Conservation (phyloP, 2,888 invertebrate genomes). For the Leptopilina drosophilae region DNA sequence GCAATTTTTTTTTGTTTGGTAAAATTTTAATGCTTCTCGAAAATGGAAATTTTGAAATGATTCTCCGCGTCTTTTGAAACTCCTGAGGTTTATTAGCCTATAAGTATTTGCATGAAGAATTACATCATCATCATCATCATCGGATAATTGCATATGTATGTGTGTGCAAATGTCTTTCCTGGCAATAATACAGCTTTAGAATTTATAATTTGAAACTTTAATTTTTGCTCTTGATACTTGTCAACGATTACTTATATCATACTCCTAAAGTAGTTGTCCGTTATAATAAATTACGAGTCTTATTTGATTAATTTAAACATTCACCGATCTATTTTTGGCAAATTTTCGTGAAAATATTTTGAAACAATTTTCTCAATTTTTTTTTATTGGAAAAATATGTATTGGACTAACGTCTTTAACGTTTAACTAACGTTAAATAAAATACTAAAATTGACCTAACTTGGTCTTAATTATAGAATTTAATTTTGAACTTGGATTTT, state of each 20-base stretch:
- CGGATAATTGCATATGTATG: constrained; percentile 9
- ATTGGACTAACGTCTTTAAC: too few relatives aligned
- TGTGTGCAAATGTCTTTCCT: constrained; percentile 15
- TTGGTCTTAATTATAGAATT: too few relatives aligned
- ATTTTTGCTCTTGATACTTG: constrained; percentile 16
- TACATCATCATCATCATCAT: constrained; percentile 20
- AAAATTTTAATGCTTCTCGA: neutral
- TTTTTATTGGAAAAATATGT: neutral
- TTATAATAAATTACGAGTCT: neutral
- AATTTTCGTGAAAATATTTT: neutral
- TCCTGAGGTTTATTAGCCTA: constrained; percentile 14
- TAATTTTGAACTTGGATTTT: too few relatives aligned
- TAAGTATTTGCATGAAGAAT: constrained; percentile 4
- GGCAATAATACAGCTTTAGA: constrained; percentile 9
- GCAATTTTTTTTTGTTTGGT: too few relatives aligned
- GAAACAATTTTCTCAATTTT: neutral
- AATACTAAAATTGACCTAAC: too few relatives aligned
- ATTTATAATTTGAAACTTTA: constrained; percentile 12
- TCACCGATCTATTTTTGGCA: neutral
- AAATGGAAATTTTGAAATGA: neutral
- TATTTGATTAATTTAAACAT: constrained; percentile 11
- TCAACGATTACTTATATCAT: constrained; percentile 11
- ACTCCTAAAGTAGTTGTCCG: constrained; percentile 3
- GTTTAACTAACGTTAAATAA: too few relatives aligned
- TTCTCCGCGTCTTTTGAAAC: neutral